These are phyloP conservation scores for Sinonovacula constricta DNA, from an alignment of 1,140 invertebrate genomes.

Conservation along the genomic window DNA sequence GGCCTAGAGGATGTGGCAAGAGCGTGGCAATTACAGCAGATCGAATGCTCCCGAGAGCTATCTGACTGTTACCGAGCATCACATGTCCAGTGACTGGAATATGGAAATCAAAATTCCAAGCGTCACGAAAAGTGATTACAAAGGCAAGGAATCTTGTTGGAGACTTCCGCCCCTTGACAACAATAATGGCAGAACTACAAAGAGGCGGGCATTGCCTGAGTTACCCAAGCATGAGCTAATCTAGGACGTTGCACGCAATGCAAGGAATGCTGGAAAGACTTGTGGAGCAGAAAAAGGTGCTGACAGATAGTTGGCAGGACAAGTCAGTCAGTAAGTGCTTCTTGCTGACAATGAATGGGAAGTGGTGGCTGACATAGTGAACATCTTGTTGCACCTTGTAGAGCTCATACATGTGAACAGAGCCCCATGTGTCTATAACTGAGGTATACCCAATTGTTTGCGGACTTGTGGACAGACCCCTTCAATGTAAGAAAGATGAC, in stretches of 20 bases:
- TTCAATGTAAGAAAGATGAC: no score
- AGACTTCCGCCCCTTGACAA: slow-evolving; percentile 5
- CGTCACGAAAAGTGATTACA: not conserved
- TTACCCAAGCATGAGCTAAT: slow-evolving; percentile 46
- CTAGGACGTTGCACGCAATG: slow-evolving; percentile 55
- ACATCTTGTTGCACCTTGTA: no score
- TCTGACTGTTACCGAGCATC: slow-evolving; percentile 13
- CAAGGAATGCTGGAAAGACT: slow-evolving; percentile 58
- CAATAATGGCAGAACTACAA: not conserved
- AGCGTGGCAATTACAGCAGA: no score
- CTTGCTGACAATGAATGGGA: no score
- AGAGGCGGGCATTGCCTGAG: slow-evolving; percentile 28
- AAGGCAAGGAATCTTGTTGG: not conserved
- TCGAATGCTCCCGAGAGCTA: slow-evolving; percentile 5
- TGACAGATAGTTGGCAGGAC: not conserved
- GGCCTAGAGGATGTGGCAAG: no score
- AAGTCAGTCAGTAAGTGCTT: not conserved
- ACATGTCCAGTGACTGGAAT: not conserved
- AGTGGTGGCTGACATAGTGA: no score
- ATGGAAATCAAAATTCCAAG: not conserved
- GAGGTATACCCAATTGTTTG: no score
- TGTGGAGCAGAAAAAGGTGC: slow-evolving; percentile 40
- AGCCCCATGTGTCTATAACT: no score
- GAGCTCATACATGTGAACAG: no score
- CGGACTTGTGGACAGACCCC: no score